Evolutionary conservation across 30 jellyfish, hydroid and myxozoan species (phyloP), one percentile per base, ranked within the genome.

Genomic region (Chrysaora quinquecirrha): DNA sequence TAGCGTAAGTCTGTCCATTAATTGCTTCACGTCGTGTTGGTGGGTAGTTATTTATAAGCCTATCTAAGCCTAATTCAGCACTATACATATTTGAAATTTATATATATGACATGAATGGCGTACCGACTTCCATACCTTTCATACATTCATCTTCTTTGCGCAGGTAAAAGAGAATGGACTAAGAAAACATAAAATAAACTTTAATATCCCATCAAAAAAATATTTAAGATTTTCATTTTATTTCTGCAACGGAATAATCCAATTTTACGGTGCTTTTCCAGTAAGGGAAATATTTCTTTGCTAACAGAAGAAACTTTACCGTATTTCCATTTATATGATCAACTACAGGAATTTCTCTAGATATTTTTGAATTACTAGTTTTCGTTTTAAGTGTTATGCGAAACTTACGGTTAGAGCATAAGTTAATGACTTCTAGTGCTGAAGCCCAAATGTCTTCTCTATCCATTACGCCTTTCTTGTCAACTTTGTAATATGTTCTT

Each of bases 201-300:
- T n/a, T n/a, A n/a, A n/a, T n/a, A n/a, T n/a, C n/a, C n/a, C n/a
- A n/a, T n/a, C n/a, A n/a, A n/a, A n/a, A n/a, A n/a, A n/a, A n/a
- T n/a, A n/a, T n/a, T n/a, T n/a, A n/a, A n/a, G n/a, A n/a, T n/a
- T n/a, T n/a, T n/a, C n/a, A n/a, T n/a, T n/a, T n/a, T n/a, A 38
- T 38, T 14, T 38, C 54, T 38, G 6, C 14, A 14, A 38, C 54
- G 14, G 54, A 38, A 38, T 38, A 38, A 6, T 38, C 14, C 14
- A 14, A 35, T 18, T 52, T 74, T n/a, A 30, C 73, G 16, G 70
- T 21, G 49, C 92, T 67, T 2, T 56, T 52, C 92, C 92, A 82
- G 48, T 68, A 82, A 68, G 79, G 58, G 1, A 82, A 60, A 25
- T 48, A 34, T 31, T 82, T 54, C 35, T 33, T 82, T 4, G 64